phyloP scores from a whole-genome alignment of 2,888 invertebrate species.

The Tenthredo livida region DNA sequence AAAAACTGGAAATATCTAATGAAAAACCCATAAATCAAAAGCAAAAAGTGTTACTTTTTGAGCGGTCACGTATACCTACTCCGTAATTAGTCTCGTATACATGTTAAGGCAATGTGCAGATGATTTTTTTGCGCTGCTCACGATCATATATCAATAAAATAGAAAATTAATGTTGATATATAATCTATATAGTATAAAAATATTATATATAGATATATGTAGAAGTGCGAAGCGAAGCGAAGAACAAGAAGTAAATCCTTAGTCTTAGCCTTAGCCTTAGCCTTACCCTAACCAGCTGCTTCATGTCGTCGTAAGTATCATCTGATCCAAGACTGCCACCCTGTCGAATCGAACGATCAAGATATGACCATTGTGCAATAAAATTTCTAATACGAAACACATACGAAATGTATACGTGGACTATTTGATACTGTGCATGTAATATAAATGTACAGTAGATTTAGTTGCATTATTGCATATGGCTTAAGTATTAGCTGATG shows the following conservation, averaged over 20 bases:
- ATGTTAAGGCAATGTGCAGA: neutral
- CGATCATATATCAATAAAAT: neutral
- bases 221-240: slow-evolving; percentile 32
- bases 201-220: neutral
- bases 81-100: neutral
- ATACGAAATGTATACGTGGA: neutral
- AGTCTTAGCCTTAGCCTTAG: slow-evolving; percentile 25
- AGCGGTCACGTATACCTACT: neutral
- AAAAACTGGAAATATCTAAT: neutral
- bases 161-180: neutral
- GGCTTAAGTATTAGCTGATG: neutral
- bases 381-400: neutral
- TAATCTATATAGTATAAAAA: neutral
- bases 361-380: slow-evolving; percentile 31
- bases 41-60: slow-evolving; percentile 17
- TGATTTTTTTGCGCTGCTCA: neutral
- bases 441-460: neutral
- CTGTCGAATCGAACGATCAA: slow-evolving; percentile 72
- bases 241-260: slow-evolving; percentile 40
- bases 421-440: slow-evolving; percentile 2
- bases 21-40: slow-evolving; percentile 15
- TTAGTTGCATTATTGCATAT: slow-evolving; percentile 9
- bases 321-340: slow-evolving; percentile 83
- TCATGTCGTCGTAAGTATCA: slow-evolving; percentile 85
- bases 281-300: slow-evolving; percentile 83